phyloP scores from a whole-genome alignment of 2,113 vertebrate genomes.

The Cyphomyrus plagiostoma region DNA sequence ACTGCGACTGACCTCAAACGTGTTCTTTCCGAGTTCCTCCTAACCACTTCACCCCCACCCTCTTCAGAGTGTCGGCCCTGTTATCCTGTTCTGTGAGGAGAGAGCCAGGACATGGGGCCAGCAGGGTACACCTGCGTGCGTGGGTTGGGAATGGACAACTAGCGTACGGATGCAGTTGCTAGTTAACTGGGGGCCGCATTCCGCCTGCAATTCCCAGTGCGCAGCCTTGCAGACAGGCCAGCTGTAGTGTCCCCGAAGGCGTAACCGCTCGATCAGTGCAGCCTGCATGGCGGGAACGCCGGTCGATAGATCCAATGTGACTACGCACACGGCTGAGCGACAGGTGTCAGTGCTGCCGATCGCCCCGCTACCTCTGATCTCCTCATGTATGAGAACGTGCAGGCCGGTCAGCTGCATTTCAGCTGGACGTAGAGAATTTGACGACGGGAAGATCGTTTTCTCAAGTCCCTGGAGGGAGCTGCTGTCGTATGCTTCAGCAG shows the following conservation, averaged over 20 bases:
- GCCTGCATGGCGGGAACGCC: background rate
- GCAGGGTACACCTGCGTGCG: background rate
- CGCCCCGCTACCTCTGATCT: background rate
- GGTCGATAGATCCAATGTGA: background rate
- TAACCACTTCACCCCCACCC: constrained; percentile 13
- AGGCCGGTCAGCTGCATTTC: background rate
- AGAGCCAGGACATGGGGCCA: constrained; percentile 19
- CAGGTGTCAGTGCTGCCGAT: background rate
- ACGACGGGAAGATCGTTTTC: background rate
- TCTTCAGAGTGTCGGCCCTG: constrained; percentile 20
- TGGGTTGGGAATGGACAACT: constrained; percentile 13
- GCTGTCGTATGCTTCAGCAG: background rate
- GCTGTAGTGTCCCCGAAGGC: background rate
- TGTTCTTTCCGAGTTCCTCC: constrained; percentile 53
- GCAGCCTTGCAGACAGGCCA: background rate
- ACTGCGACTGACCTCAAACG: constrained; percentile 48
- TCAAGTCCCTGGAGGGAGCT: background rate
- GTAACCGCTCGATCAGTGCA: background rate
- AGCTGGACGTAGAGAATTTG: background rate
- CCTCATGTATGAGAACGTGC: background rate
- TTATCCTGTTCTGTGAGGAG: constrained; percentile 37
- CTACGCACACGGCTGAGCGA: background rate
- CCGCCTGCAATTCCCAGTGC: background rate
- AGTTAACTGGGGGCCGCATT: background rate
- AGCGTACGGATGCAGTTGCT: background rate